Evolutionary conservation across 1,140 invertebrate genomes (phyloP), one percentile per base, ranked within the genome.

Genomic region (Drosophila albomicans): DNA sequence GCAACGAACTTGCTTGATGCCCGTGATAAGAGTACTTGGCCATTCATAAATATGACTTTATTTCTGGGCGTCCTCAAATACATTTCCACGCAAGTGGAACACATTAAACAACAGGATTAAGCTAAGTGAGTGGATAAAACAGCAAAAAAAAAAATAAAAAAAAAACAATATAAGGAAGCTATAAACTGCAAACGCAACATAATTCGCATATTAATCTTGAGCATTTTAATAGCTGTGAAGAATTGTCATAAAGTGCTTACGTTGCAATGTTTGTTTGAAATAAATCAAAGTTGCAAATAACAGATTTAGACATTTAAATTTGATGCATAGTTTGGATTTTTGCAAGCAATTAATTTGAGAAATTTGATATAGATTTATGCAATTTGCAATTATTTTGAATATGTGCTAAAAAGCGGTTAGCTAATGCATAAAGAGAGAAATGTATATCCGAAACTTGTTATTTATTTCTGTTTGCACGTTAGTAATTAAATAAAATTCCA

Each of bases 51-150:
- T 82, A 87, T 87, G 82, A 78, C 56, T 46, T 64, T 74, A 52
- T 64, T 48, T 64, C 11, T 8, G 30, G 30, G 48, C 38, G 25
- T 66, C 41, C 61, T 54, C 20, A 52, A 72, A 66, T 72, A 72
- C 43, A 63, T 73, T 45, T 32, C 1, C 48, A 52, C 56, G 68
- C 48, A 87, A 88, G 69, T 80, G 67, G 56, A 68, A 48, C 45
- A 71, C 84, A 80, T 80, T 80, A 79, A 84, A 72, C 78, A 78
- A 65, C 66, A 61, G 74, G 84, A 87, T 88, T 78, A 89, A 59
- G 61, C 78, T 78, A 79, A 75, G 73, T 61, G 71, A 74, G 78
- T 79, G 72, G 46, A 62, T 13, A 45, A 74, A 48, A 56, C 45
- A 38, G 10, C 20, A 35, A 25, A 1, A 63, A 28, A 59, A 10